phyloP scores from a whole-genome alignment of 2,797 vertebrate species.

The Dryobates pubescens region DNA sequence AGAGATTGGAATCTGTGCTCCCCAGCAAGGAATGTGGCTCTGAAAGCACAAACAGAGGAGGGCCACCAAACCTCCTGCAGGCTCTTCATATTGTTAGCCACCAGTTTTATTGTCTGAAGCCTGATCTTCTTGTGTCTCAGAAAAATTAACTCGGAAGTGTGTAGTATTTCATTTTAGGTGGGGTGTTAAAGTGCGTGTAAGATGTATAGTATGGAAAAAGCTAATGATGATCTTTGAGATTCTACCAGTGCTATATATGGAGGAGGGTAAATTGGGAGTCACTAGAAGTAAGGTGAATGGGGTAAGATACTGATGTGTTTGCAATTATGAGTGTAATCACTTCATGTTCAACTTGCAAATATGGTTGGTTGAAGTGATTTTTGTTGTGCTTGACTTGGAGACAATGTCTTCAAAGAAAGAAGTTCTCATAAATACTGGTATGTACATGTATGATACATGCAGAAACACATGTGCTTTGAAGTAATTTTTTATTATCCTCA shows the following conservation, averaged over 20 bases:
- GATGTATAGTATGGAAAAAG: not conserved
- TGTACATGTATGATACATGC: not conserved
- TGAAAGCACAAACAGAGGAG: slow-evolving; percentile 17
- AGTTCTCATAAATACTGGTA: not conserved
- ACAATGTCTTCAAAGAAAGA: not conserved
- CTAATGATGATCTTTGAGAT: not conserved
- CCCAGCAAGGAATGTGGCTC: slow-evolving; percentile 20
- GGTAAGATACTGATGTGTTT: not conserved
- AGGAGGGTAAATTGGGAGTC: not conserved
- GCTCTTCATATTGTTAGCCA: not conserved
- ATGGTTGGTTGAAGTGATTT: not conserved
- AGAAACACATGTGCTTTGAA: not conserved
- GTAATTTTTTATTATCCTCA: not conserved
- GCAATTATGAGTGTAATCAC: not conserved
- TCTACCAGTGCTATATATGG: not conserved
- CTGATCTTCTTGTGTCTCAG: not conserved
- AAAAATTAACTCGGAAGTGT: not conserved
- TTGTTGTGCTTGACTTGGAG: not conserved
- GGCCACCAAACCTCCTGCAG: slow-evolving; percentile 39
- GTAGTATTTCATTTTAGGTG: not conserved
- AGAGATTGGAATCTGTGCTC: slow-evolving; percentile 49
- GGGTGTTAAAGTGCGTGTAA: not conserved
- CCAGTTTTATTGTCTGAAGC: not conserved
- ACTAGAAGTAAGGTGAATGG: not conserved
- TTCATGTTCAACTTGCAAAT: not conserved